Conservation (phyloP, 2,797 vertebrate genomes). For the Typhlichthys subterraneus region DNA sequence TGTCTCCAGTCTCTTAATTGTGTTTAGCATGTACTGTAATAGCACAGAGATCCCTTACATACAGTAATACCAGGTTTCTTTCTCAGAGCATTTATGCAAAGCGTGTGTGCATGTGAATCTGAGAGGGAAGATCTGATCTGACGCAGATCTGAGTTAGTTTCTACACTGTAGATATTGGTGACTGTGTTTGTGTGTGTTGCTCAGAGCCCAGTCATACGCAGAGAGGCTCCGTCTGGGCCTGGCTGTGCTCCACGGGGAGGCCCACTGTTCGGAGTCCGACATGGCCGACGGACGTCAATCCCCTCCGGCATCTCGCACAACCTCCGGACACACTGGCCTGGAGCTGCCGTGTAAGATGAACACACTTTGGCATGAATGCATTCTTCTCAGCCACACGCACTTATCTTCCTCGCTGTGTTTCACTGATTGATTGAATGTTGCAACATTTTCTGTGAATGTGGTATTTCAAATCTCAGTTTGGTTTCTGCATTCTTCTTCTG, state of each 20-base stretch:
- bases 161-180: slow-evolving; percentile 7
- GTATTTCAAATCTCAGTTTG: no score
- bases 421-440: no score
- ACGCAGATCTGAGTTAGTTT: neutral
- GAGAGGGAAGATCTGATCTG: no score
- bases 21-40: no score
- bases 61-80: neutral
- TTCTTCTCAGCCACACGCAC: neutral
- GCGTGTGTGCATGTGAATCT: no score
- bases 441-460: no score
- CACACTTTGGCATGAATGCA: neutral
- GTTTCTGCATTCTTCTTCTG: no score
- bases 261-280: slow-evolving; percentile 90
- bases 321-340: slow-evolving; percentile 86
- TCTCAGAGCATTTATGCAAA: neutral
- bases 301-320: slow-evolving; percentile 87
- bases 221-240: slow-evolving; percentile 93
- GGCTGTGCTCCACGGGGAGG: slow-evolving; percentile 94
- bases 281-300: slow-evolving; percentile 93
- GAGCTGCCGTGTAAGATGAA: slow-evolving; percentile 90
- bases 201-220: slow-evolving; percentile 93
- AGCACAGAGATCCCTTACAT: no score
- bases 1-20: no score
- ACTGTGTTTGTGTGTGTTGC: slow-evolving; percentile 20
- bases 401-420: neutral